Evolutionary conservation across 2,797 vertebrate genomes (phyloP).

Genomic region (Mormyrus hasselquistii): DNA sequence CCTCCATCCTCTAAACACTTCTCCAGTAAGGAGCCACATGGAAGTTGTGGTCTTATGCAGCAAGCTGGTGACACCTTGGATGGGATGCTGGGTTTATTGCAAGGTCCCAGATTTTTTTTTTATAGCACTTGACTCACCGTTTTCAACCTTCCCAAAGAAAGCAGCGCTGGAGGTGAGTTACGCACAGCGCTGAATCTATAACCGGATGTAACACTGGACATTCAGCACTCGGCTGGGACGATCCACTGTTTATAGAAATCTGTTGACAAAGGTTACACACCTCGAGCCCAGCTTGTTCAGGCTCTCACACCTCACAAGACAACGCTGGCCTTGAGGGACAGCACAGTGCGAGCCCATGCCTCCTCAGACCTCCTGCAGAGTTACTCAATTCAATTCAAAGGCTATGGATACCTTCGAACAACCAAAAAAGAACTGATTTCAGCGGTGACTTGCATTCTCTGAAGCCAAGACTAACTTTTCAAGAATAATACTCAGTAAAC

Average conservation of each 20-base stretch:
- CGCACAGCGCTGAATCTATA: not conserved
- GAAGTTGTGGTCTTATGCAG: not conserved
- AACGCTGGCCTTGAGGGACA: not conserved
- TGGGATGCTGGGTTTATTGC: not conserved
- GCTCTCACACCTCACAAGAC: not conserved
- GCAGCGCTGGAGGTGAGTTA: not conserved
- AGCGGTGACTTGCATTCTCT: not conserved
- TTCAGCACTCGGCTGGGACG: not conserved
- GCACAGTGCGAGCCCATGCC: not conserved
- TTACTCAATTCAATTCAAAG: conserved; percentile 2
- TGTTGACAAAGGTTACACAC: conserved; percentile 1
- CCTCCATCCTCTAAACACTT: not conserved
- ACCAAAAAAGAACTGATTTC: not conserved
- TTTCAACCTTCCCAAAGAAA: not conserved
- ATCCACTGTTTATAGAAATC: not conserved
- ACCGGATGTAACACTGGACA: not conserved
- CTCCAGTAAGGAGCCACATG: not conserved
- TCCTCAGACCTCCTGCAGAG: not conserved
- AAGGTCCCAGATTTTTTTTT: not conserved
- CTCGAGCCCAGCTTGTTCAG: not conserved
- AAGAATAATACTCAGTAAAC: not conserved
- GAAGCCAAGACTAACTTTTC: not conserved
- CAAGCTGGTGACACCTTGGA: not conserved
- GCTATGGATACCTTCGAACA: not conserved
- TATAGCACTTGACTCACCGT: not conserved